Evolutionary conservation across 2,888 invertebrate species (phyloP), one percentile per base, ranked within the genome.

Genomic region (Oegoconia quadripuncta): DNA sequence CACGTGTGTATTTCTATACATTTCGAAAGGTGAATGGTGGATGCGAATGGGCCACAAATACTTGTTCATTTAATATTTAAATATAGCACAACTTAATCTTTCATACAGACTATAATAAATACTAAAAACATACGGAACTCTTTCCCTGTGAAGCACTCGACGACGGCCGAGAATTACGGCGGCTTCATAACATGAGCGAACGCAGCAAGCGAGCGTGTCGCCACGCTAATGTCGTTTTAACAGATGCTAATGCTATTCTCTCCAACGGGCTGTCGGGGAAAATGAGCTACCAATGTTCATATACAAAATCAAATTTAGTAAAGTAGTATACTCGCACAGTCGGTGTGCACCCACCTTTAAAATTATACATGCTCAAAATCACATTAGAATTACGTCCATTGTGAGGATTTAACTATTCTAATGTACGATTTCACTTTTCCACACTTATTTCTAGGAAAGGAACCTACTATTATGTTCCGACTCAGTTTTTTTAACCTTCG

Each of bases 191-290:
- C 67, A 75, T 74, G 72, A 71, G 59, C 45, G 48, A 45, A 41
- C 47, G 46, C 42, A 47, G 48, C 74, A 70, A 72, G 75, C 68
- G 64, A 74, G 72, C 81, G 75, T 76, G 70, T 59, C 71, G 64
- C 45, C 36, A 34, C 15, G 48, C 56, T 84, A 84, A 86, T 84
- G 86, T 80, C 29, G 56, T 84, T 86, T 84, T 86, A 86, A 86
- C 82, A 69, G 72, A 78, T 75, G 81, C 53, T 82, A 83, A 84
- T 84, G 79, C 55, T 62, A 59, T 67, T 66, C 68, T 67, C 65
- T 61, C 61, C 60, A 58, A 52, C 42, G 39, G 31, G 41, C 43
- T 41, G 46, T 49, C 53, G 50, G 52, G 54, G 59, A 56, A 59
- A 66, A 66, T 16, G 11, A 13, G n/a, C 11, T 25, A 15, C 29